Evolutionary conservation across 2,113 vertebrate genomes (phyloP).

Genomic region (Atherinomorus stipes): DNA sequence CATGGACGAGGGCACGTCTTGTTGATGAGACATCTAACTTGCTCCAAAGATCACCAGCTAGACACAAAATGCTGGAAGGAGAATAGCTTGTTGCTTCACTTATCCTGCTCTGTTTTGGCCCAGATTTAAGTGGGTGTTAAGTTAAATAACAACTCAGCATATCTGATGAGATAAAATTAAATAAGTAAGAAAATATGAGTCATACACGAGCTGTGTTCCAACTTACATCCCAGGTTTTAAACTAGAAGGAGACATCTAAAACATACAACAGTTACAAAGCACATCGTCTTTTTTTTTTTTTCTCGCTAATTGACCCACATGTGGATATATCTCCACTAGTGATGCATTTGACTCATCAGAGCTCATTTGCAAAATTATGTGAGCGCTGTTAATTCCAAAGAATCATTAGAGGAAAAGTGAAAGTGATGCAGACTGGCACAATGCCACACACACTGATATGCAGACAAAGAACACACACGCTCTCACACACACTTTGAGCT

Average conservation of each 20-base stretch:
- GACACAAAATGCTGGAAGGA: neutral
- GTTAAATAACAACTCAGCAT: slow-evolving; percentile 9
- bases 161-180: slow-evolving; percentile 18
- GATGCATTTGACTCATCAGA: slow-evolving; percentile 23
- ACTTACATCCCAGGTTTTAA: neutral
- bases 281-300: slow-evolving; percentile 28
- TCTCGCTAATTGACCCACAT: slow-evolving; percentile 38
- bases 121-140: slow-evolving; percentile 15
- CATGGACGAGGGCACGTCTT: slow-evolving; percentile 19
- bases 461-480: slow-evolving; percentile 25
- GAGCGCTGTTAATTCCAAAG: slow-evolving; percentile 46
- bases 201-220: neutral
- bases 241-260: slow-evolving; percentile 11
- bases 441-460: slow-evolving; percentile 44
- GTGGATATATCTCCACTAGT: slow-evolving; percentile 4
- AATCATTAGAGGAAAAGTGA: slow-evolving; percentile 60
- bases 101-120: neutral
- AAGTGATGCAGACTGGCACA: slow-evolving; percentile 58
- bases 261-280: slow-evolving; percentile 29
- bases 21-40: slow-evolving; percentile 27
- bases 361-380: slow-evolving; percentile 42
- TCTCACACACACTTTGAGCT: slow-evolving; percentile 34
- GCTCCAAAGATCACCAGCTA: neutral
- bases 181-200: slow-evolving; percentile 18
- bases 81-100: slow-evolving; percentile 1